phyloP scores from a whole-genome alignment of 1,140 invertebrate species.

The Ceratoteleas bidentatus region DNA sequence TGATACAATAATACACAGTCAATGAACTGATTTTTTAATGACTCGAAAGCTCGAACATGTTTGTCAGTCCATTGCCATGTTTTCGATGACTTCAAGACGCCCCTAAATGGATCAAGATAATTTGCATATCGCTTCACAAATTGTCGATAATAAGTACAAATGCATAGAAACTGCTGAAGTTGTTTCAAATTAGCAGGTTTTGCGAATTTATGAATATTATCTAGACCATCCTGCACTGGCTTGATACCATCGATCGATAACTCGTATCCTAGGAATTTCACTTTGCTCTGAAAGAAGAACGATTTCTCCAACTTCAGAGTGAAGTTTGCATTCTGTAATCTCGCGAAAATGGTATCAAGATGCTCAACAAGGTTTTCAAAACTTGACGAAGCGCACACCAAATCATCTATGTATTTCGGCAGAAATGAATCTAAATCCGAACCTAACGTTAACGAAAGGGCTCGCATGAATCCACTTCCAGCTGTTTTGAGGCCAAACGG shows the following conservation, averaged over 20 bases:
- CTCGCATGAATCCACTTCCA: neutral
- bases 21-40: neutral
- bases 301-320: neutral
- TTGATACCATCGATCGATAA: neutral
- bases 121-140: too few relatives aligned
- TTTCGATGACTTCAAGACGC: neutral
- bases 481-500: neutral
- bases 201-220: neutral
- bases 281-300: neutral
- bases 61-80: neutral
- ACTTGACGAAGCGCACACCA: neutral
- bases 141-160: neutral
- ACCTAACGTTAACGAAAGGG: neutral
- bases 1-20: constrained; percentile 28
- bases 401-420: neutral
- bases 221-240: too few relatives aligned
- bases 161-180: neutral
- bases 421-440: too few relatives aligned
- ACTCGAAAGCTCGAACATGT: neutral
- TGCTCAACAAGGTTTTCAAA: neutral
- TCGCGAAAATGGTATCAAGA: neutral
- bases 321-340: neutral
- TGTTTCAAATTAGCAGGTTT: neutral
- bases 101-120: neutral
- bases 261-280: neutral